Evolutionary conservation across 2,797 vertebrate genomes (phyloP).

Genomic region (Falco biarmicus): DNA sequence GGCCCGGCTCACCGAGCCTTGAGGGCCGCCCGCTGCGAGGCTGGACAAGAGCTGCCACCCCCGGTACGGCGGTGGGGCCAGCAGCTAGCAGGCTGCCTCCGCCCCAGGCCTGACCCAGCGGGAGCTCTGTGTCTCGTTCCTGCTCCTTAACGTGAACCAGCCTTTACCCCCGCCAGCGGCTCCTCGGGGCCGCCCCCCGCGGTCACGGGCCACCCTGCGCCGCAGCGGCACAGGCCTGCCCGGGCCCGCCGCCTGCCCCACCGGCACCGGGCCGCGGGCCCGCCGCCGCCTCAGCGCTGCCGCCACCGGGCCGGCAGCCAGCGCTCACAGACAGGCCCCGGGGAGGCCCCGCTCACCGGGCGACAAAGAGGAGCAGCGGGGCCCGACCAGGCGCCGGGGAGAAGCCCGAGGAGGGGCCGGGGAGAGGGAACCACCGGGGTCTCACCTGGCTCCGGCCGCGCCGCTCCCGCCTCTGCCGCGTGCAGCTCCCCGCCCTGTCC

Average conservation of each 20-base stretch:
- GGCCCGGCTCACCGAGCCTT: background rate
- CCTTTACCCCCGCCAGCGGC: background rate
- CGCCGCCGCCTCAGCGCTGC: background rate
- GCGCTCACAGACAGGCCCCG: background rate
- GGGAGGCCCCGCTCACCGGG: background rate
- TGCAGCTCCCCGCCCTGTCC: background rate
- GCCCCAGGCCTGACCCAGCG: background rate
- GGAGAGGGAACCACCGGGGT: too few species aligned
- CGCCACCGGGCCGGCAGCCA: background rate
- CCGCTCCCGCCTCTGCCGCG: slow-evolving; percentile 36
- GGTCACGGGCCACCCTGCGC: background rate
- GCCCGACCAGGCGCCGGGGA: too few species aligned
- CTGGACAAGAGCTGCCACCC: background rate
- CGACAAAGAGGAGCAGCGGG: background rate
- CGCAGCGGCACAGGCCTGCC: background rate
- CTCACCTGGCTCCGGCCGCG: slow-evolving; percentile 2
- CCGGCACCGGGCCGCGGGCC: too few species aligned
- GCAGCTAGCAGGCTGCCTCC: background rate
- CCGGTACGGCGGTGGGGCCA: background rate
- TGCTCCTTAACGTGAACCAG: too few species aligned
- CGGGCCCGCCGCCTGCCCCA: background rate
- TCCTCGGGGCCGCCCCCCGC: background rate
- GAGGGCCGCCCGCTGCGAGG: background rate
- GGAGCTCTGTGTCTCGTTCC: background rate
- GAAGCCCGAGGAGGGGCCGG: background rate